These are phyloP conservation scores for Hyposoter dolosus DNA, from an alignment of 2,888 invertebrate species.

Conservation along the genomic window DNA sequence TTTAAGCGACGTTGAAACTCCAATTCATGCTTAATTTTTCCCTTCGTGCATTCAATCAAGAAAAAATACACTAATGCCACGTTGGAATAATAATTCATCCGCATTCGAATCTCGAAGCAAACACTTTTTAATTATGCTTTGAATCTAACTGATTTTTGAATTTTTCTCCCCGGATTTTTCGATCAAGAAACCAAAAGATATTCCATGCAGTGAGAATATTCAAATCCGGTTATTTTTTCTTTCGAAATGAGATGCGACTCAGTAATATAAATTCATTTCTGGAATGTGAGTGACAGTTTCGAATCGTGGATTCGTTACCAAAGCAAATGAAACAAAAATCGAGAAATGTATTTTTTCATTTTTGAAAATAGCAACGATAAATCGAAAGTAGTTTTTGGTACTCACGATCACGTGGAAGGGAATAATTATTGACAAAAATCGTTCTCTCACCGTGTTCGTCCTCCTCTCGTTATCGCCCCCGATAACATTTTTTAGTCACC, in stretches of 20 bases:
- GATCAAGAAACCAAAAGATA: neutral
- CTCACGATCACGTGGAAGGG: constrained; percentile 52
- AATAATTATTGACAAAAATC: constrained; percentile 41
- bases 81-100: too few species aligned
- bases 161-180: neutral
- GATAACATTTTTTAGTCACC: constrained; percentile 12
- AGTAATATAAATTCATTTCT: neutral
- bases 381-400: constrained; percentile 47
- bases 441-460: constrained; percentile 40
- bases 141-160: neutral
- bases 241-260: neutral
- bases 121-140: neutral
- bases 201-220: neutral
- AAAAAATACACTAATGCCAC: too few species aligned
- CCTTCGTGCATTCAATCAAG: neutral
- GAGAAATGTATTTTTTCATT: neutral
- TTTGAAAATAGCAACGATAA: constrained; percentile 16
- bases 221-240: neutral
- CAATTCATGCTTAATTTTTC: constrained; percentile 3
- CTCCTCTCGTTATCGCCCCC: constrained; percentile 15
- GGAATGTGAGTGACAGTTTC: neutral
- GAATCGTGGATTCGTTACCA: neutral
- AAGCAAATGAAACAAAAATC: neutral
- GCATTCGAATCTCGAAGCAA: neutral
- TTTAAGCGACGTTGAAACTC: neutral